These are phyloP conservation scores for Sciurus niger DNA, from an alignment of 2,113 vertebrate species.

Conservation along the genomic window DNA sequence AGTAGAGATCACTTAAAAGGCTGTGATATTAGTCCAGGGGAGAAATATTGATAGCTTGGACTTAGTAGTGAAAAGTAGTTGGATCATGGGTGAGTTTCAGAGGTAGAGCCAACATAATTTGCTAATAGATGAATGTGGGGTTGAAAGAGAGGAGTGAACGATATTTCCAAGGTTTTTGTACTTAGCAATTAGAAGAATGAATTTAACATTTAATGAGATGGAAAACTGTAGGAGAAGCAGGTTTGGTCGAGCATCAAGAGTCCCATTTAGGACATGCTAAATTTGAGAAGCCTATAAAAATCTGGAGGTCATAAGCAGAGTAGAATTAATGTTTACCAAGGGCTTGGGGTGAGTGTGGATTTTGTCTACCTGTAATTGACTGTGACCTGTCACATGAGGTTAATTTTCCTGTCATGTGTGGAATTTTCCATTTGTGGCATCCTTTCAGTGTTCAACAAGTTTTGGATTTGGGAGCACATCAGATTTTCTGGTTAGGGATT, in stretches of 20 bases:
- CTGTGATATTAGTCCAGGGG: background rate
- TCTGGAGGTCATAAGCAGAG: background rate
- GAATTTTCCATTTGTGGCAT: background rate
- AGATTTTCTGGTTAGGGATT: background rate
- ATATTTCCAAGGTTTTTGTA: constrained; percentile 13
- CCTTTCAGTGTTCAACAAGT: background rate
- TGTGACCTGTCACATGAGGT: background rate
- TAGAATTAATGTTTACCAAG: background rate
- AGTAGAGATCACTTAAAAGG: background rate
- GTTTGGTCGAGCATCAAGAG: background rate
- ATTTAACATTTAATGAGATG: constrained; percentile 2
- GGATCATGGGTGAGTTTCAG: background rate
- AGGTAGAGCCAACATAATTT: constrained; percentile 14
- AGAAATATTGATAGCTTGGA: background rate
- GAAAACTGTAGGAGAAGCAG: background rate
- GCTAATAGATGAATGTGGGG: background rate
- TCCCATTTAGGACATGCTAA: background rate
- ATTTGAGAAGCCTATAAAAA: background rate
- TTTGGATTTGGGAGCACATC: background rate
- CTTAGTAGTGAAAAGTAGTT: constrained; percentile 4
- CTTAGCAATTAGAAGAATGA: background rate
- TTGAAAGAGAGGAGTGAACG: constrained; percentile 25
- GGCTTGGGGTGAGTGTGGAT: background rate
- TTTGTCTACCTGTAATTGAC: background rate
- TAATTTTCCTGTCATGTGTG: background rate